Conservation (phyloP, 1,140 invertebrate species). For the Mycetomoellerius zeteki region DNA sequence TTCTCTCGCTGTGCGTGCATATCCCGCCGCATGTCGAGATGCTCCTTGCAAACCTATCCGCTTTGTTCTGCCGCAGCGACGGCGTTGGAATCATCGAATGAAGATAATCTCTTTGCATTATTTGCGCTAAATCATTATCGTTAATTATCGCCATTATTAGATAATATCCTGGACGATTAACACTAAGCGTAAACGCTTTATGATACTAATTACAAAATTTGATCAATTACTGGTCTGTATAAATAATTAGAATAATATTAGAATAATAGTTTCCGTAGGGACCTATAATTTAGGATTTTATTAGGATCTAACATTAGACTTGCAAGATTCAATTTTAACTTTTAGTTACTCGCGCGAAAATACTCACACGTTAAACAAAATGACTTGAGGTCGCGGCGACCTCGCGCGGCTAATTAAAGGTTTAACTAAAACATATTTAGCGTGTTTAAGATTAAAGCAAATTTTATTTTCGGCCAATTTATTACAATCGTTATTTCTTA, state of each 20-base stretch:
- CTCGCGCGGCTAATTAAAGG: too few species aligned
- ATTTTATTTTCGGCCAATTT: not conserved
- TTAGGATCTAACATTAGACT: not conserved
- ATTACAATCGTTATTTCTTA: not conserved
- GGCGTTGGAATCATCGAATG: not conserved
- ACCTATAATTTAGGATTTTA: not conserved
- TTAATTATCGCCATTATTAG: not conserved
- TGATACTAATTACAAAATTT: not conserved
- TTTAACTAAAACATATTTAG: not conserved
- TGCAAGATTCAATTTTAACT: not conserved
- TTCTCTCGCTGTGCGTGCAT: conserved; percentile 15
- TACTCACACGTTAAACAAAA: too few species aligned
- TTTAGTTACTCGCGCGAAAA: too few species aligned
- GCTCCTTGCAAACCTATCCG: not conserved
- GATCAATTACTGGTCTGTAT: not conserved
- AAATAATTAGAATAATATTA: conserved; percentile 17
- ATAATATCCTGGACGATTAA: not conserved
- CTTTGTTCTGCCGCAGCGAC: not conserved
- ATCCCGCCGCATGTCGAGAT: not conserved
- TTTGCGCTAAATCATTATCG: not conserved
- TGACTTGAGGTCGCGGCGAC: too few species aligned
- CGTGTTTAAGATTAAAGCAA: not conserved
- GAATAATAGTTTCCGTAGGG: not conserved
- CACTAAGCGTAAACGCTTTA: not conserved
- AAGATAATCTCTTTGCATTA: conserved; percentile 3